Evolutionary conservation across 2,113 vertebrate species (phyloP), one percentile per base, ranked within the genome.

Genomic region (Nymphicus hollandicus): DNA sequence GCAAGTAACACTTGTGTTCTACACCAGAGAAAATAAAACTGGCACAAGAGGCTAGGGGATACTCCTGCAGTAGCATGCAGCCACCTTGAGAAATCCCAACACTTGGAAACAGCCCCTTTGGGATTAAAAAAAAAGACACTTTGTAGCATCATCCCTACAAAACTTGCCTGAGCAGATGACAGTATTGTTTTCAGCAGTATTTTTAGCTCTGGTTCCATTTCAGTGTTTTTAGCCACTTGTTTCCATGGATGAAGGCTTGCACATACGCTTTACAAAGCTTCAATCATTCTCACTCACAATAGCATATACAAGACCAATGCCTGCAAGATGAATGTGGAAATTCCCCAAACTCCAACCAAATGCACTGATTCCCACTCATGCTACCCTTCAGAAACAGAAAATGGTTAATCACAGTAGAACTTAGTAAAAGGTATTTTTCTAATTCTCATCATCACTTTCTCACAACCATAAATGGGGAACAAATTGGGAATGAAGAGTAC

Each of bases 31-130:
- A 94, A 87, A 86, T 8, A 70, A 95, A 96, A 92, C 55, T 94
- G 80, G 89, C 88, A 95, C 92, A 93, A 88, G 91, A 95, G 69
- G 95, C 91, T 81, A 33, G 94, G 89, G 92, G 95, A 94, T 97
- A 94, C 86, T 70, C 55, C 55, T 74, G 89, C 41, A 11, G 50
- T 20, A 80, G 20, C 58, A 77, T 53, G 41, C 3, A 88, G 63
- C 46, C 63, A 88, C 66, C 56, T 24, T 55, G 47, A 94, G 81
- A 96, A 91, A 92, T 93, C 87, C 61, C 18, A 2, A 39, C 61
- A 78, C 65, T 74, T 94, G 35, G 46, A 91, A 96, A 93, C 31
- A 84, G 72, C 3, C 0, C 35, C 65, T 81, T 79, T 56, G 55
- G 81, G 87, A 95, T 73, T 89, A 2, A 15, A 55, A 72, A 50